These are phyloP conservation scores for Sula dactylatra DNA, from an alignment of 2,113 vertebrate species.

Conservation along the genomic window DNA sequence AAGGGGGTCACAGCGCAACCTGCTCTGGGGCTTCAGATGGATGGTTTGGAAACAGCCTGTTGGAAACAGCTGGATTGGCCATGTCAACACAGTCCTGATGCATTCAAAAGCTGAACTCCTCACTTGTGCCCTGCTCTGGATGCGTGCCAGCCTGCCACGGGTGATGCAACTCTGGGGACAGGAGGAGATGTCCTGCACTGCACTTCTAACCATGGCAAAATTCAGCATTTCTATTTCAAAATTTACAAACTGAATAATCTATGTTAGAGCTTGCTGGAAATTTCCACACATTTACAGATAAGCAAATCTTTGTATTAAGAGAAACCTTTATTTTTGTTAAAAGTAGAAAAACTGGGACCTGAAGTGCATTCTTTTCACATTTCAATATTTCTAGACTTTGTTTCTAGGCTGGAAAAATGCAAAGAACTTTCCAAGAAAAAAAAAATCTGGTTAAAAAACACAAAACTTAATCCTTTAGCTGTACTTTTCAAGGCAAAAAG, in stretches of 20 bases:
- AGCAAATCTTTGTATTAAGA: background rate
- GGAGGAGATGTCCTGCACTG: background rate
- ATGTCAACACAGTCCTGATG: background rate
- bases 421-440: background rate
- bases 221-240: background rate
- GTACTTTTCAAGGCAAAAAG: background rate
- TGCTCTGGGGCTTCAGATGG: background rate
- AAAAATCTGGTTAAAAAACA: background rate
- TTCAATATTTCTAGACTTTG: background rate
- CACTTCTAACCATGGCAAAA: background rate
- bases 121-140: background rate
- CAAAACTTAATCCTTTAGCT: background rate
- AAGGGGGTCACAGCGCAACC: background rate
- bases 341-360: background rate
- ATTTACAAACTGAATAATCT: background rate
- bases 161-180: too few species aligned
- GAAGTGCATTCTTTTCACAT: background rate
- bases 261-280: background rate
- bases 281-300: background rate
- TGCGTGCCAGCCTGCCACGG: background rate
- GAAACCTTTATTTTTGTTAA: background rate
- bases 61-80: background rate
- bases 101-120: background rate
- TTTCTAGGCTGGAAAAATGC: background rate
- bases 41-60: fast-evolving